Percentiles rank a stretch among this genome's conserved stretches.
phyloP scores from a whole-genome alignment of 1,140 invertebrate species.

The Heliconius nattereri region DNA sequence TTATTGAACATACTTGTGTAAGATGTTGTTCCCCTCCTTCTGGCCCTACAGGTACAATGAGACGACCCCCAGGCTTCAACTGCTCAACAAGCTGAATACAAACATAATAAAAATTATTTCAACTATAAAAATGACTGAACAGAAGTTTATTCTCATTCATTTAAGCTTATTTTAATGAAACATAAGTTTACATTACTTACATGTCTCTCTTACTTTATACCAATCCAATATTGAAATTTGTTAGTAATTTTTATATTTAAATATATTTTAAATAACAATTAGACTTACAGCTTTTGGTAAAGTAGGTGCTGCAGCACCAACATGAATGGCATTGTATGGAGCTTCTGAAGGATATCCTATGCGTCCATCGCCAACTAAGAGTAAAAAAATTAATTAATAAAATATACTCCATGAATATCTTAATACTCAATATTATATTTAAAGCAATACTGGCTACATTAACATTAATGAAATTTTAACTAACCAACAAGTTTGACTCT shows the following conservation, averaged over 20 bases:
- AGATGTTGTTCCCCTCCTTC: conserved; percentile 91
- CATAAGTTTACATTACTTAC: too few relatives aligned
- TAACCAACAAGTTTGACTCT: conserved; percentile 87
- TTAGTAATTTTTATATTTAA: background rate
- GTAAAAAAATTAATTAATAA: conserved; percentile 33
- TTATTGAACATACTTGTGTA: conserved; percentile 81
- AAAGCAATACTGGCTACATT: background rate
- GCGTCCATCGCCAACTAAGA: conserved; percentile 91
- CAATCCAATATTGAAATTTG: too few relatives aligned
- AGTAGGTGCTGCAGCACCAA: conserved; percentile 92
- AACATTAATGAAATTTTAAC: conserved; percentile 30
- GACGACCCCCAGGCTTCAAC: conserved; percentile 89
- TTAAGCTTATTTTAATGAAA: too few relatives aligned
- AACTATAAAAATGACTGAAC: too few relatives aligned
- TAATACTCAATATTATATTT: background rate
- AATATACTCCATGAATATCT: background rate
- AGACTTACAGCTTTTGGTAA: conserved; percentile 88
- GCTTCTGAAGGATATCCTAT: conserved; percentile 86
- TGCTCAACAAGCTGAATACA: conserved; percentile 81
- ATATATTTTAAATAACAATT: background rate
- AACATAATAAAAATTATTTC: background rate
- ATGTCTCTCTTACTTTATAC: too few relatives aligned
- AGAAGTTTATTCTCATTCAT: too few relatives aligned
- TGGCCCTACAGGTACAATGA: conserved; percentile 96
- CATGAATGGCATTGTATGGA: conserved; percentile 96